These are phyloP conservation scores for Pantherophis guttatus DNA, from an alignment of 2,113 vertebrate genomes.

Conservation along the genomic window DNA sequence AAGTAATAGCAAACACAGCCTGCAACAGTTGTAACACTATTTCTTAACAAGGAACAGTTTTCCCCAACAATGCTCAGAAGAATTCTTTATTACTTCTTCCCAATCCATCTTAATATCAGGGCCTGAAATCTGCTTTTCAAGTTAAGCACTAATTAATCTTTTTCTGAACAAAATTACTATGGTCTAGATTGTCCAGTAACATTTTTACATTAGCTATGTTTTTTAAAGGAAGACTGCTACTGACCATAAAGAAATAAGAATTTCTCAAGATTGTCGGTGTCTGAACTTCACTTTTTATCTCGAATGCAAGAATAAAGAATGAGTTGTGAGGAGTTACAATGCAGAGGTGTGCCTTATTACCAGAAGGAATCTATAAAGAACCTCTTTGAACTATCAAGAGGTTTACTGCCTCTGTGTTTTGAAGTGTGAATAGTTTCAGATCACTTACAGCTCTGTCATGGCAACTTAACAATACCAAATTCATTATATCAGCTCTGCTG, in stretches of 20 bases:
- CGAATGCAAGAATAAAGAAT: slow-evolving; percentile 3
- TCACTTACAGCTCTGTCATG: background rate
- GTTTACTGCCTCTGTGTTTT: slow-evolving; percentile 11
- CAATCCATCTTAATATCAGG: background rate
- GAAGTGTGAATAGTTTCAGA: background rate
- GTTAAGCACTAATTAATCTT: background rate
- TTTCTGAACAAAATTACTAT: background rate
- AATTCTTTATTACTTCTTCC: background rate
- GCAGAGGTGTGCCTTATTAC: background rate
- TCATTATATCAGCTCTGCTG: background rate
- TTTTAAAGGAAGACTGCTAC: background rate
- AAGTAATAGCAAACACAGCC: background rate
- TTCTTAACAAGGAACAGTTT: background rate
- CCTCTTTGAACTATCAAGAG: background rate
- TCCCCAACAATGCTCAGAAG: background rate
- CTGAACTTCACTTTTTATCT: background rate
- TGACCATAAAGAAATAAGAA: background rate
- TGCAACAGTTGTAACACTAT: background rate
- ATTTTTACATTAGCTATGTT: background rate
- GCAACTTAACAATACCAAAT: background rate
- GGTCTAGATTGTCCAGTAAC: background rate
- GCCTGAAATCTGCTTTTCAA: background rate
- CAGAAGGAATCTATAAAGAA: background rate
- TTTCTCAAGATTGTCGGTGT: slow-evolving; percentile 12
- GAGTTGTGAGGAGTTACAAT: background rate